Conservation (phyloP, 2,797 vertebrate species). For the Percopsis omiscomaycus region DNA sequence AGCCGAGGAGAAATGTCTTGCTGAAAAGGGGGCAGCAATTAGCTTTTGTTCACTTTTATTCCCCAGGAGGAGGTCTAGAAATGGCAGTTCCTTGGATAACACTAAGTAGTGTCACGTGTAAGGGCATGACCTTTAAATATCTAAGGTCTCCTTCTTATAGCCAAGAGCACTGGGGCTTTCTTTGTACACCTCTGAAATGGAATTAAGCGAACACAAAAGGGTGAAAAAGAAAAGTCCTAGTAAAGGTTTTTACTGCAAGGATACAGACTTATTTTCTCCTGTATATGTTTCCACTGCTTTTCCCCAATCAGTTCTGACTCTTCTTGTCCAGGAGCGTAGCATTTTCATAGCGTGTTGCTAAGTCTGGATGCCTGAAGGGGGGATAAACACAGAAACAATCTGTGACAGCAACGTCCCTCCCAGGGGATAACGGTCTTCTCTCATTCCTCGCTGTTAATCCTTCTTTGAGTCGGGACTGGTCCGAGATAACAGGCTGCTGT, state of each 20-base stretch:
- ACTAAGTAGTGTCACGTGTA: conserved; percentile 17
- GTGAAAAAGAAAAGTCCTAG: no score
- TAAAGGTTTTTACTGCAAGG: conserved; percentile 2
- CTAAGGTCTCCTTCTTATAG: conserved; percentile 13
- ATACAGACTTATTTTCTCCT: neutral
- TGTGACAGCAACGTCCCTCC: conserved; percentile 10
- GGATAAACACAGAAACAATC: conserved; percentile 30
- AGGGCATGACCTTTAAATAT: conserved; percentile 46
- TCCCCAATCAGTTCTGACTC: conserved; percentile 5
- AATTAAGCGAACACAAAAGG: conserved; percentile 27
- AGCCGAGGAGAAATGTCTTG: conserved; percentile 5
- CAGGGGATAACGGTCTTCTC: conserved; percentile 15
- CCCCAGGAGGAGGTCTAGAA: conserved; percentile 10
- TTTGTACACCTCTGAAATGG: conserved; percentile 31
- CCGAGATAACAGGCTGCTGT: no score
- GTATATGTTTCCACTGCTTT: neutral
- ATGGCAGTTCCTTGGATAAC: conserved; percentile 12
- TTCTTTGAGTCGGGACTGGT: neutral
- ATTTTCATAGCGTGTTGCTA: conserved; percentile 5
- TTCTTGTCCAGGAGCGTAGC: neutral
- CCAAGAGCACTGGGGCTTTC: neutral
- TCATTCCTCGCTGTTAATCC: neutral
- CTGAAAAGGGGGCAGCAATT: conserved; percentile 21
- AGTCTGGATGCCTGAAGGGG: conserved; percentile 23
- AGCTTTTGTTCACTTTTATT: conserved; percentile 16